Conservation (phyloP, 2,888 invertebrate genomes). For the Netelia inedita region DNA sequence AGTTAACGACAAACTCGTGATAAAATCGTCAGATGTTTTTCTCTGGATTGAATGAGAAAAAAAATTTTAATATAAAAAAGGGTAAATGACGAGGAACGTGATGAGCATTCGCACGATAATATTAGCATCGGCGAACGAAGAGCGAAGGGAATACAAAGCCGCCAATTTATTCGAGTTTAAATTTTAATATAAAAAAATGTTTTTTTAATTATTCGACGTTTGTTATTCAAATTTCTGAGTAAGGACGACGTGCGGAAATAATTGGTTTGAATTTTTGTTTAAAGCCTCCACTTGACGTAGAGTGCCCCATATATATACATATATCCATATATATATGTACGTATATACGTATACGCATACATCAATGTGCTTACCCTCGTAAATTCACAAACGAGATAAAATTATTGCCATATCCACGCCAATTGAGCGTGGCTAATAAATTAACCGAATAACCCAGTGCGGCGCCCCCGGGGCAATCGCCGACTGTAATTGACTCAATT, state of each 20-base stretch:
- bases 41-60: not conserved
- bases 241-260: not conserved
- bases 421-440: constrained; percentile 79
- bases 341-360: not conserved
- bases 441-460: constrained; percentile 70
- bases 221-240: too few species aligned
- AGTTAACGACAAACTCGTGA: not conserved
- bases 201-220: too few species aligned
- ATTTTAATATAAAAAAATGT: too few species aligned
- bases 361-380: not conserved
- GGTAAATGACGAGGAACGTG: constrained; percentile 1
- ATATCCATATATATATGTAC: too few species aligned
- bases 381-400: constrained; percentile 71
- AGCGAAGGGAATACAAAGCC: not conserved
- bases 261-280: not conserved
- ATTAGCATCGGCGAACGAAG: not conserved
- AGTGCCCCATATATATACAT: not conserved
- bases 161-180: not conserved
- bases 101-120: not conserved
- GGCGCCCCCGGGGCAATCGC: constrained; percentile 49
- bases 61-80: not conserved
- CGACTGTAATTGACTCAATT: constrained; percentile 73
- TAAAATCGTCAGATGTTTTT: not conserved
- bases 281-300: not conserved
- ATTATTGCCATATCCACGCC: constrained; percentile 77